phyloP scores from a whole-genome alignment of 2,888 invertebrate genomes.

The Polydesmus complanatus region DNA sequence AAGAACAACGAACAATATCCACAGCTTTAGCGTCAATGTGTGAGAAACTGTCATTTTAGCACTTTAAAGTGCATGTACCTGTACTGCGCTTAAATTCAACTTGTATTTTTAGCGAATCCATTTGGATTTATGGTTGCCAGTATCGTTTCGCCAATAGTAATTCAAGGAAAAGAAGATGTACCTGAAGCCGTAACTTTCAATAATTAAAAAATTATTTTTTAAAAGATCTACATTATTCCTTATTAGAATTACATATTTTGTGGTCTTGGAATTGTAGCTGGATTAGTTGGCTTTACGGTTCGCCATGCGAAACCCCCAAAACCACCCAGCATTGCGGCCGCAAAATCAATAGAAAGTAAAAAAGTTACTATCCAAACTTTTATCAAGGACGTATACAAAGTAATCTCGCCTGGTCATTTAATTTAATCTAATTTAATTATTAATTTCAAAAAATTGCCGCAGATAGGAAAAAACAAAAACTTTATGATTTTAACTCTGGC shows the following conservation, averaged over 20 bases:
- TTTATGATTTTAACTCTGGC: conserved; percentile 31
- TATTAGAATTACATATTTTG: background rate
- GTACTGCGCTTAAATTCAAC: too few relatives aligned
- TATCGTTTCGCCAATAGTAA: conserved; percentile 32
- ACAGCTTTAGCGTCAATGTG: conserved; percentile 9
- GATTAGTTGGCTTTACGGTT: conserved; percentile 1
- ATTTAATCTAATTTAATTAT: too few relatives aligned
- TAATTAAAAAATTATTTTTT: too few relatives aligned
- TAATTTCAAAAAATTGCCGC: background rate
- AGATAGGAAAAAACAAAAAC: conserved; percentile 23
- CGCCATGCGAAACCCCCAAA: conserved; percentile 32
- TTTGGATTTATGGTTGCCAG: conserved; percentile 36
- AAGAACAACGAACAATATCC: conserved; percentile 6
- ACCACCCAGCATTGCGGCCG: conserved; percentile 34
- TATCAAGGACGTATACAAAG: background rate
- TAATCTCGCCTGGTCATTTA: too few relatives aligned
- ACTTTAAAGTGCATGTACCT: background rate
- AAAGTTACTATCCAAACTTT: background rate
- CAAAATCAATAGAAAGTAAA: conserved; percentile 18
- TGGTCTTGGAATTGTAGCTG: background rate
- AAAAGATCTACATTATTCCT: too few relatives aligned
- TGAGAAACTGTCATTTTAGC: background rate
- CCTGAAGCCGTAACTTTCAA: background rate
- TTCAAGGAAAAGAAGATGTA: conserved; percentile 24
- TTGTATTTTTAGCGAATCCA: conserved; percentile 32